Conservation (phyloP, 2,113 vertebrate genomes). For the Lonchura striata region DNA sequence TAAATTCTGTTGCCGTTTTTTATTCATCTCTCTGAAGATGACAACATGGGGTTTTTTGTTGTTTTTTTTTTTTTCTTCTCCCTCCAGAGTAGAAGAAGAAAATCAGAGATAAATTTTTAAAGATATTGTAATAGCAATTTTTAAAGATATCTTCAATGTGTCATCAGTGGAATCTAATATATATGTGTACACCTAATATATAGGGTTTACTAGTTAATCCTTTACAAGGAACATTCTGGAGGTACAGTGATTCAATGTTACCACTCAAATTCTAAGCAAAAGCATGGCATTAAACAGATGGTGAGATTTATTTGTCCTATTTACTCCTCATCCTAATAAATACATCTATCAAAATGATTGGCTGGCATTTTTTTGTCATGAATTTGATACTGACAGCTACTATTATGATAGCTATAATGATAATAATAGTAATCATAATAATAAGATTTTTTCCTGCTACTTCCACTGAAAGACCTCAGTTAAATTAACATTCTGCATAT, state of each 20-base stretch:
- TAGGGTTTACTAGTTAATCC: not conserved
- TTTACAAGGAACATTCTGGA: not conserved
- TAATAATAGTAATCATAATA: not conserved
- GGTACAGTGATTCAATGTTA: constrained; percentile 10
- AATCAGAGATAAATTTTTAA: not conserved
- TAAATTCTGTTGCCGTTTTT: not conserved
- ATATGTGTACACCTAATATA: not conserved
- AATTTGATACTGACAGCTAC: not conserved
- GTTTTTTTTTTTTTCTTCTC: not conserved
- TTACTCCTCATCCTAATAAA: constrained; percentile 15
- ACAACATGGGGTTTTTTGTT: no score
- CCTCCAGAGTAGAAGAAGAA: not conserved
- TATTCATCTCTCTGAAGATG: not conserved
- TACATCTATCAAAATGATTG: constrained; percentile 36
- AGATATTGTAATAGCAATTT: not conserved
- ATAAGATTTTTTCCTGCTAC: not conserved
- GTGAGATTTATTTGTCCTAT: constrained; percentile 29
- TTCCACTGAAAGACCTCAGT: not conserved
- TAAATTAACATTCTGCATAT: not conserved
- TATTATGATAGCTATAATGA: not conserved
- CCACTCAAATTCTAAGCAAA: constrained; percentile 34
- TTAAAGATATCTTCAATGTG: not conserved
- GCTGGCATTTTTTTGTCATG: constrained; percentile 1
- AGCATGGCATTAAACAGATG: not conserved
- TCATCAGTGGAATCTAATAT: not conserved